Evolutionary conservation across 2,888 invertebrate genomes (phyloP).

Genomic region (Dasypolia templi): DNA sequence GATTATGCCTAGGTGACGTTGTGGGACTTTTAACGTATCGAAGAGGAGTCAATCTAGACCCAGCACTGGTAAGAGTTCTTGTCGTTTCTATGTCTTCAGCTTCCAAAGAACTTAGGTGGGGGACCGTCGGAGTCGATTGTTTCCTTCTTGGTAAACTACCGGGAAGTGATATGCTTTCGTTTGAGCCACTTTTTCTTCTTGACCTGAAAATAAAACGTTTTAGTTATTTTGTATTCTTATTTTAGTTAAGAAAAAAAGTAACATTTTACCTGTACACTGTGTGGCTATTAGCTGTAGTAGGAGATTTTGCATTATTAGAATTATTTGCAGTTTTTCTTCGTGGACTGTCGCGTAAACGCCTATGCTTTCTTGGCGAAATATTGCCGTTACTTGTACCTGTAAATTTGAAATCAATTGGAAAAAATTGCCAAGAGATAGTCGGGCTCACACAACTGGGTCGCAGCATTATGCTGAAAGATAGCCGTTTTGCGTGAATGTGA

Average conservation of each 20-base stretch:
- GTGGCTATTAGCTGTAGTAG: constrained; percentile 84
- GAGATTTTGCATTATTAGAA: constrained; percentile 89
- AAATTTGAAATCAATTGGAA: constrained; percentile 8
- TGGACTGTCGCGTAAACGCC: constrained; percentile 92
- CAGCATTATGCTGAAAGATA: too few species aligned
- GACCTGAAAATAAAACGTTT: constrained; percentile 73
- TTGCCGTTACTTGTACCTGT: constrained; percentile 86
- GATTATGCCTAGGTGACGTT: constrained; percentile 89
- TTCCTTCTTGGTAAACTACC: constrained; percentile 92
- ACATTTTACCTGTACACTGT: constrained; percentile 83
- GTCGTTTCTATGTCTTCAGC: constrained; percentile 88
- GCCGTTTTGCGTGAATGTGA: too few species aligned
- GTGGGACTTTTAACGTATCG: constrained; percentile 87
- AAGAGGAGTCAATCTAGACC: constrained; percentile 86
- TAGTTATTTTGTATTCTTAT: background rate
- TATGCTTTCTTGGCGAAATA: constrained; percentile 91
- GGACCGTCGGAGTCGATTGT: constrained; percentile 89
- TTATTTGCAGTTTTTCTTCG: constrained; percentile 91
- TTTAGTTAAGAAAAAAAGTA: background rate
- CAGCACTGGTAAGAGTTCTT: constrained; percentile 87
- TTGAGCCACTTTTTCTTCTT: constrained; percentile 89
- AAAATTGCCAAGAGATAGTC: background rate
- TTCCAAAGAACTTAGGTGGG: constrained; percentile 87
- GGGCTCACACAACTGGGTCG: background rate
- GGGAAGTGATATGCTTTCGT: constrained; percentile 92